A percentile compares a stretch with the other conserved stretches of the same genome.
Evolutionary conservation across 2,113 vertebrate species (phyloP).

Genomic region (Chaetodon trifascialis): DNA sequence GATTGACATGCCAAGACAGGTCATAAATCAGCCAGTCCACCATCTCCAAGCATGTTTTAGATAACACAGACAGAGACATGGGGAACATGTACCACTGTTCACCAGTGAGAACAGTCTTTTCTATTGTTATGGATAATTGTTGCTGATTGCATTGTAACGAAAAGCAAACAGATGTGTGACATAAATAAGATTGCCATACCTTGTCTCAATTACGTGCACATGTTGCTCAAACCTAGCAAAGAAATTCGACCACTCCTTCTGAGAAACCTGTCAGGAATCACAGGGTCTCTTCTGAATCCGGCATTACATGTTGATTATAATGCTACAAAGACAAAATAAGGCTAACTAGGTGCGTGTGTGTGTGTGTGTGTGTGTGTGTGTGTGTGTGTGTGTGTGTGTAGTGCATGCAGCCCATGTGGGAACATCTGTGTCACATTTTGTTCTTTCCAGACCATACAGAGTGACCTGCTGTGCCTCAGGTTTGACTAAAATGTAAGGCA

Average conservation of each 20-base stretch:
- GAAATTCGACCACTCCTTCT: not conserved
- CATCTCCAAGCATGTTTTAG: not conserved
- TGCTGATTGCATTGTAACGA: not conserved
- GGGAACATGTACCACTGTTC: not conserved
- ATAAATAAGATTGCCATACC: not conserved
- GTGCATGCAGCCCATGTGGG: not conserved
- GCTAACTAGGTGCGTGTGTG: not conserved
- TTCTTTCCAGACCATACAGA: not conserved
- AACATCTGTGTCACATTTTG: not conserved
- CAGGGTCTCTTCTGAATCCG: not conserved
- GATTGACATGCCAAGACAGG: not conserved
- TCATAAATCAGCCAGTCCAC: not conserved
- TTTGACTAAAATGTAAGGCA: not conserved
- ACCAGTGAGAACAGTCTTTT: not conserved
- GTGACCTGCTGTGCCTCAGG: not conserved
- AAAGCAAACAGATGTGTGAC: no score
- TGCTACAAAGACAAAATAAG: not conserved
- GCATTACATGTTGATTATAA: not conserved
- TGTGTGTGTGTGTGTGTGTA: not conserved
- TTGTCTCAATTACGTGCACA: not conserved
- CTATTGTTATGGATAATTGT: not conserved
- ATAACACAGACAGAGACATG: not conserved
- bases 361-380: not conserved
- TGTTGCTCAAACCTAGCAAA: not conserved
- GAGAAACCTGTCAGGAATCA: not conserved